Conservation (phyloP, 2,888 invertebrate species). For the Bimastos eiseni region DNA sequence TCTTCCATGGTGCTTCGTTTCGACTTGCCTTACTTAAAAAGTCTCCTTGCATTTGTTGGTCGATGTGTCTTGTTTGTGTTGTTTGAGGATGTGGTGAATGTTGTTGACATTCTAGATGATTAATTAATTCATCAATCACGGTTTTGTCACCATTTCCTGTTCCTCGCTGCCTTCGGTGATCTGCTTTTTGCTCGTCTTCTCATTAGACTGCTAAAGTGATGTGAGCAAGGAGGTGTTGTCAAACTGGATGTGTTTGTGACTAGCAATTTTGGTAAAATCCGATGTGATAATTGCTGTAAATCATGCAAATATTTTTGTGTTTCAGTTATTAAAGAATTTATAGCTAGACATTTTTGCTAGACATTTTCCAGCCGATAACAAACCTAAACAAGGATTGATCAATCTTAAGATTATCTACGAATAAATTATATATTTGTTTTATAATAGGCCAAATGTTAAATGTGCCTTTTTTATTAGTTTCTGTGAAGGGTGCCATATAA, state of each 20-base stretch:
- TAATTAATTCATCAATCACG: neutral
- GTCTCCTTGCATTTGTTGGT: slow-evolving; percentile 1
- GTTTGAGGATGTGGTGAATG: neutral
- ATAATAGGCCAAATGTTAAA: neutral
- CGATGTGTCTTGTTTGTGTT: neutral
- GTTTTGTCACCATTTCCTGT: neutral
- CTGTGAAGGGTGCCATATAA: neutral
- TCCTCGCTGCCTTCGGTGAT: neutral
- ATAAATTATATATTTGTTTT: no score
- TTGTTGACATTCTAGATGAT: neutral
- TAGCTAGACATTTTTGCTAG: no score
- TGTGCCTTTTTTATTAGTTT: neutral
- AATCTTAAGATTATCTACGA: no score
- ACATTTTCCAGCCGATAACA: neutral
- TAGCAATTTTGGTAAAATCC: neutral
- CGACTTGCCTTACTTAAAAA: neutral
- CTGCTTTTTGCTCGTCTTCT: neutral
- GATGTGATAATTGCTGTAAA: no score
- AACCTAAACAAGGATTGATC: neutral
- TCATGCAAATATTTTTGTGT: no score
- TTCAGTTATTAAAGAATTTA: no score
- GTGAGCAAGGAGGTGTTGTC: neutral
- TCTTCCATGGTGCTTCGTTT: neutral
- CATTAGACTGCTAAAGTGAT: neutral
- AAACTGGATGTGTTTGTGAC: neutral